A percentile compares a stretch with the other conserved stretches of the same genome.
These are phyloP conservation scores for Falco cherrug DNA, from an alignment of 2,797 vertebrate species.

Conservation along the genomic window DNA sequence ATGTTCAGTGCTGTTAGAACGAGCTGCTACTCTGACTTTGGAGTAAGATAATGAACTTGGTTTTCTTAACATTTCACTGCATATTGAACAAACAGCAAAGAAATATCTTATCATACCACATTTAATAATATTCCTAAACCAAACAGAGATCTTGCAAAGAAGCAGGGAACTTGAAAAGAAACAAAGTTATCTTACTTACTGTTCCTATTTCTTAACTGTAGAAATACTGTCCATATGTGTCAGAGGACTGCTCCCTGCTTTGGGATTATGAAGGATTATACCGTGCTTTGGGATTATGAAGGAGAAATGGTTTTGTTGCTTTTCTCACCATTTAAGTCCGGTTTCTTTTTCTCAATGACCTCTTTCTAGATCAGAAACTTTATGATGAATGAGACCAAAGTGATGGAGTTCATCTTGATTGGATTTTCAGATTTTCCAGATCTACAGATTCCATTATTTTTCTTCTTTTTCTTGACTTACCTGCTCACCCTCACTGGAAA, in stretches of 20 bases:
- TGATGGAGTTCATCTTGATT: background rate
- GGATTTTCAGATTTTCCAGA: constrained; percentile 11
- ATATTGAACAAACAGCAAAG: background rate
- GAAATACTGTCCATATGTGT: background rate
- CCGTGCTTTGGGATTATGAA: background rate
- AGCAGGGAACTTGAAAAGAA: background rate
- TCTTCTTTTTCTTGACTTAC: constrained; percentile 68
- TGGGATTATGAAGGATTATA: too few relatives aligned
- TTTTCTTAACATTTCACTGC: background rate
- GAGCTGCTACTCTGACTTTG: background rate
- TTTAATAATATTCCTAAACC: background rate
- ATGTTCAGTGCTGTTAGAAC: background rate
- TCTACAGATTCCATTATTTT: background rate
- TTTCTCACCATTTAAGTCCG: background rate
- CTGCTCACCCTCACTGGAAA: constrained; percentile 67
- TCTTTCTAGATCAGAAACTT: background rate
- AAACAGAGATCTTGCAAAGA: background rate
- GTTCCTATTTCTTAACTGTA: background rate
- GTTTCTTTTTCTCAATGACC: background rate
- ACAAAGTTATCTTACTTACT: background rate
- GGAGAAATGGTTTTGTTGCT: background rate
- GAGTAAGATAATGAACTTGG: background rate
- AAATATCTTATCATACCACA: background rate
- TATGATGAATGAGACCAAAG: background rate
- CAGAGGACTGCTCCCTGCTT: background rate